These are phyloP conservation scores for Drosophila sechellia DNA, from an alignment of 1,140 invertebrate species.

Conservation along the genomic window DNA sequence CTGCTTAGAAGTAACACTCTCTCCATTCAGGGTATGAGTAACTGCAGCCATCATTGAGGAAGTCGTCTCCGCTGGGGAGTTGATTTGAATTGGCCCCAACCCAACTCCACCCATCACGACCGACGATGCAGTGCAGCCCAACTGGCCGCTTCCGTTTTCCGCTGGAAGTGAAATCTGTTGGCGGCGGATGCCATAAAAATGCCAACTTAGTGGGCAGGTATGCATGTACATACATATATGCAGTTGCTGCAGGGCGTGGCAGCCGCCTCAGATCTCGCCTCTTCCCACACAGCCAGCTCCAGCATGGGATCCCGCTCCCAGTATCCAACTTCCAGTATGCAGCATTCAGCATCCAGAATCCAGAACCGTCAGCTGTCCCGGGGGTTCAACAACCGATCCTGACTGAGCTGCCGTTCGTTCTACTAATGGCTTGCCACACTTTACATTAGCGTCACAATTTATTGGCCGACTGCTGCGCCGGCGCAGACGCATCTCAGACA, in stretches of 20 bases:
- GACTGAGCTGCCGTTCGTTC: constrained; percentile 29
- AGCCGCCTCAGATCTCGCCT: constrained; percentile 11
- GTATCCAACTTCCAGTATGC: not conserved
- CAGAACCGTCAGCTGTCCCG: constrained; percentile 49
- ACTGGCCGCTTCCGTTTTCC: constrained; percentile 78
- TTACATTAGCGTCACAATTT: constrained; percentile 82
- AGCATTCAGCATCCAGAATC: not conserved
- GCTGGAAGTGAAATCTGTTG: constrained; percentile 78
- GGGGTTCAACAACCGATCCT: constrained; percentile 67
- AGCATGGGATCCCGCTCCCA: constrained; percentile 5
- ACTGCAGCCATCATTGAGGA: constrained; percentile 67
- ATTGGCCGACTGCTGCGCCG: constrained; percentile 66
- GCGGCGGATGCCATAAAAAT: constrained; percentile 78
- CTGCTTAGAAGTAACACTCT: not conserved
- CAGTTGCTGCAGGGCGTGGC: constrained; percentile 26
- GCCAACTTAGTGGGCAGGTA: constrained; percentile 58
- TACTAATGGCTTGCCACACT: constrained; percentile 80
- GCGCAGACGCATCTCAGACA: constrained; percentile 44
- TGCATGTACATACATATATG: not conserved
- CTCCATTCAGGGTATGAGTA: constrained; percentile 3
- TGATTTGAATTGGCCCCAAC: constrained; percentile 37
- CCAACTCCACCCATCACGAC: constrained; percentile 5
- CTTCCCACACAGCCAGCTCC: constrained; percentile 37
- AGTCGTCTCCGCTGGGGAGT: constrained; percentile 49
- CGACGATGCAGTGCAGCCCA: constrained; percentile 28